Evolutionary conservation across 92 coral and sea anemone species (phyloP).

Genomic region (Parazoanthus swiftii): DNA sequence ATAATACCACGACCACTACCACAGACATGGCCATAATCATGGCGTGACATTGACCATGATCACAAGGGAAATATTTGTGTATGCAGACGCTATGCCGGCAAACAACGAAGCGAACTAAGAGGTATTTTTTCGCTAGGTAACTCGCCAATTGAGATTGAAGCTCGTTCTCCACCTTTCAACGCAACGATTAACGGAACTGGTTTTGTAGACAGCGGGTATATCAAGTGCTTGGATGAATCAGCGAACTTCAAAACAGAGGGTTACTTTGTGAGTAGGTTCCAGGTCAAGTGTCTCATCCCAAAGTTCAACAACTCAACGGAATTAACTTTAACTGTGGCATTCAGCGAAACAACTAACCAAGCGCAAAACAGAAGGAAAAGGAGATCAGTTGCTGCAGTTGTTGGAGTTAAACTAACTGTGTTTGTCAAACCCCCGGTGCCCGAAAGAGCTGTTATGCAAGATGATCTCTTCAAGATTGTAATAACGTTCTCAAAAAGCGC

Average conservation of each 20-base stretch:
- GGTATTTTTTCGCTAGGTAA: slow-evolving; percentile 14
- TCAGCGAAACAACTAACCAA: background rate
- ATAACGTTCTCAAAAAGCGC: slow-evolving; percentile 8
- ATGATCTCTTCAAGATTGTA: slow-evolving; percentile 11
- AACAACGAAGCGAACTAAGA: background rate
- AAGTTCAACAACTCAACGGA: slow-evolving; percentile 2
- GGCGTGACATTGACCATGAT: background rate
- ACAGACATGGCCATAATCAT: background rate
- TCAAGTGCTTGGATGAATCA: background rate
- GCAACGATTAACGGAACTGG: slow-evolving; percentile 32
- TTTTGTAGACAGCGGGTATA: slow-evolving; percentile 18
- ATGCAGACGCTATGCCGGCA: background rate
- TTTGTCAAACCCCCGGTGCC: background rate
- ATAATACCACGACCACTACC: too few relatives aligned
- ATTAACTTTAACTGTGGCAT: slow-evolving; percentile 3
- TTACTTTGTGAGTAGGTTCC: slow-evolving; percentile 32
- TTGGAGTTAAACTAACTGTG: slow-evolving; percentile 3
- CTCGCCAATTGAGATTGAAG: slow-evolving; percentile 5
- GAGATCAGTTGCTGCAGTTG: background rate
- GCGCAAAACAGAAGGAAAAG: background rate
- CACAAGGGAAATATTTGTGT: too few relatives aligned
- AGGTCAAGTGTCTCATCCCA: slow-evolving; percentile 49
- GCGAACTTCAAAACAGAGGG: background rate
- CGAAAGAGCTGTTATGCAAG: slow-evolving; percentile 4
- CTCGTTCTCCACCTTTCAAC: background rate